These are phyloP conservation scores for Chymomyza amoena DNA, from an alignment of 2,888 invertebrate genomes.

Conservation along the genomic window DNA sequence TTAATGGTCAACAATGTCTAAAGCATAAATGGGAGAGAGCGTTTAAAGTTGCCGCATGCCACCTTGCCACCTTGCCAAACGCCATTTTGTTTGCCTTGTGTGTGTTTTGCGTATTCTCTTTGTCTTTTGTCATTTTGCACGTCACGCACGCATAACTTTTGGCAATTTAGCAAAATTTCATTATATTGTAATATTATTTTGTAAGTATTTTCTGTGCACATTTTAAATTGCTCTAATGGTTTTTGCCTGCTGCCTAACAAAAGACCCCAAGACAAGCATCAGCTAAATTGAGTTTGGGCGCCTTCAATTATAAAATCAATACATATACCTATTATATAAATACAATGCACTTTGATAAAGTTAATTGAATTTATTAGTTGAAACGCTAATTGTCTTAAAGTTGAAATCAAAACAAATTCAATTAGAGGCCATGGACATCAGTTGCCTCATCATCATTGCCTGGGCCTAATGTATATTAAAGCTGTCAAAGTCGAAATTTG, in stretches of 20 bases:
- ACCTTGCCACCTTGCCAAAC: neutral
- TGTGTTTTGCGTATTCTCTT: constrained; percentile 26
- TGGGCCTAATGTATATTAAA: neutral
- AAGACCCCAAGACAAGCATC: neutral
- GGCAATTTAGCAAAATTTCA: constrained; percentile 43
- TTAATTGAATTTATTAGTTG: constrained; percentile 58
- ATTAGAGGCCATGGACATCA: constrained; percentile 21
- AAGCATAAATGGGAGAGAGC: neutral
- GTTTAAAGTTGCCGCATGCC: neutral
- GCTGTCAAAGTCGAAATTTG: neutral
- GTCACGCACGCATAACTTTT: constrained; percentile 2
- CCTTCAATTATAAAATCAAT: constrained; percentile 68
- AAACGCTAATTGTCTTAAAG: constrained; percentile 54
- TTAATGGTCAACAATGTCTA: constrained; percentile 54
- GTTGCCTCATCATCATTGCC: constrained; percentile 25
- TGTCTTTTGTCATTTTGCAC: constrained; percentile 12
- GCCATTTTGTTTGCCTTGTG: constrained; percentile 32
- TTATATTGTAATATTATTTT: constrained; percentile 59
- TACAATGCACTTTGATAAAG: constrained; percentile 63
- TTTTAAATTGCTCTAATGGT: constrained; percentile 52
- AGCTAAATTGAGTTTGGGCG: constrained; percentile 29
- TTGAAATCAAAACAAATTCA: constrained; percentile 12
- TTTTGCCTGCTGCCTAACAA: constrained; percentile 13
- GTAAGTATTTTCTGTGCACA: constrained; percentile 24
- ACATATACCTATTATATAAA: neutral